Evolutionary conservation across 2,797 vertebrate species (phyloP), one percentile per base, ranked within the genome.

Genomic region (Euthynnus affinis): DNA sequence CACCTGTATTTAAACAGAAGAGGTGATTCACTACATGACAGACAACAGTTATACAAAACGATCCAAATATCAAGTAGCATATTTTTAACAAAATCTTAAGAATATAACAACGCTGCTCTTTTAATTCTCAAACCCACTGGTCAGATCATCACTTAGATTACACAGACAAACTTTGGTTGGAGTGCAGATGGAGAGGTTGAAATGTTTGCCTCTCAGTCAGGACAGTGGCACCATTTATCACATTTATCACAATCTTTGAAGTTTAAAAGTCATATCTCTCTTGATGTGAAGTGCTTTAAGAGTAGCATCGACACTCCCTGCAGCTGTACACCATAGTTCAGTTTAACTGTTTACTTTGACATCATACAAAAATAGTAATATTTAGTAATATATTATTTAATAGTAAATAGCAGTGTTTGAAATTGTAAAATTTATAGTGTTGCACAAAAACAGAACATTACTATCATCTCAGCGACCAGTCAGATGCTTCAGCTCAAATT

Each of bases 1-100:
- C 93, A 99, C 98, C 98, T 99, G 91, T 37, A 86, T 84, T 80
- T 58, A 87, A 83, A 81, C 1, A 84, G 27, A 82, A 71, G 44
- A 25, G 20, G 22, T 49, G 1, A 59, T 20, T 85, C 61, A 66
- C 1, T 61, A 49, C 5, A 63, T 29, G 52, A 72, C 25, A 63
- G 74, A 67, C 22, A 18, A 42, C 40, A 51, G 52, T 18, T 3
- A 42, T 29, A 5, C 5, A 62, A 57, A 74, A 46, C 56, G 52
- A 57, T 72, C 60, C 58, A 64, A 64, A 23, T 42, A 59, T 17
- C 14, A 51, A 51, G 25, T 3, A 51, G 6, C 15, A 70, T 3
- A 48, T 20, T 49, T 42, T 59, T 22, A 66, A 13, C 8, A n/a
- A 53, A 78, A 76, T 61, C 59, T 44, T 3, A n/a, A n/a, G n/a